phyloP scores from a whole-genome alignment of 1,140 invertebrate species.

The Hesperophylax magnus region DNA sequence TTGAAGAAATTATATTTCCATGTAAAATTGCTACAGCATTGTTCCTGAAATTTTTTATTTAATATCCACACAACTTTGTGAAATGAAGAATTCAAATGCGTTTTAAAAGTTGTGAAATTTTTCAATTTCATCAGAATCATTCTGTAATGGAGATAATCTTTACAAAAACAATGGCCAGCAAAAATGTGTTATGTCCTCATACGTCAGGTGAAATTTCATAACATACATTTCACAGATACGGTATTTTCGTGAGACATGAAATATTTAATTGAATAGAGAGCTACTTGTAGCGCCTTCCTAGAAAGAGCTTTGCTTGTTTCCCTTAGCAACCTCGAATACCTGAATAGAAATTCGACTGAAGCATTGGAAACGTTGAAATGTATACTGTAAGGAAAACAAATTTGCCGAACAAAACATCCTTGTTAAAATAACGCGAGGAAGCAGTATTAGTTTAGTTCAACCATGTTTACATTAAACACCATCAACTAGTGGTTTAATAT shows the following conservation, averaged over 20 bases:
- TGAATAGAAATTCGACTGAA: conserved; percentile 36
- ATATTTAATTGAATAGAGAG: conserved; percentile 5
- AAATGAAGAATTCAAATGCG: too few relatives aligned
- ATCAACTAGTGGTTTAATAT: too few relatives aligned
- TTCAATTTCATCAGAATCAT: too few relatives aligned
- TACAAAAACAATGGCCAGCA: not conserved
- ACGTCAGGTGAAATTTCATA: not conserved
- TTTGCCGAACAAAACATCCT: conserved; percentile 3
- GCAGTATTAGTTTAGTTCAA: not conserved
- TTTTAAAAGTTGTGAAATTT: too few relatives aligned
- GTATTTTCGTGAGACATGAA: conserved; percentile 16
- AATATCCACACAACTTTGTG: too few relatives aligned
- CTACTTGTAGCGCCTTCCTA: not conserved
- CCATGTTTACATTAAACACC: too few relatives aligned
- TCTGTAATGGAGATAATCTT: not conserved
- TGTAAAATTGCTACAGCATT: too few relatives aligned
- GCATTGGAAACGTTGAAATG: conserved; percentile 1
- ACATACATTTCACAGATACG: not conserved
- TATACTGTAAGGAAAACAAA: conserved; percentile 13
- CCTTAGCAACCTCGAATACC: conserved; percentile 21
- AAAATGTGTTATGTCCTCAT: not conserved
- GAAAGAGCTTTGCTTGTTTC: conserved; percentile 7
- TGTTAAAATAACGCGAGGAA: not conserved
- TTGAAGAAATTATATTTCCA: too few relatives aligned
- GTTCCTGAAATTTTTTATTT: too few relatives aligned